Evolutionary conservation across 2,888 invertebrate species (phyloP).

Genomic region (Eremobia ochroleuca): DNA sequence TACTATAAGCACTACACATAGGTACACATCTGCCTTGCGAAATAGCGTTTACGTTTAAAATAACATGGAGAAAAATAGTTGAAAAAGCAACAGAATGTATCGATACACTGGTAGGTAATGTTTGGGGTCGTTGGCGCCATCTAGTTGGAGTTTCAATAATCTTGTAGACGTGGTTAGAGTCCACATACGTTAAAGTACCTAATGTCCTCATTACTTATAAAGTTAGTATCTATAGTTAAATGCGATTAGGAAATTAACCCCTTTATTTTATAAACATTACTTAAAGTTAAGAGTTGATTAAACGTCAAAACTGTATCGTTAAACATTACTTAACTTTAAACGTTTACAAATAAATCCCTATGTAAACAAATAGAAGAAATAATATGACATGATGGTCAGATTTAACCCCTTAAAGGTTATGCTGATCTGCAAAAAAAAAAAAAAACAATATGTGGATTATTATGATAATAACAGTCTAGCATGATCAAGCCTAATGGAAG

Average conservation of each 20-base stretch:
- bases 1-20: background rate
- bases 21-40: conserved; percentile 6
- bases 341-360: background rate
- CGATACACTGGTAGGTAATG: conserved; percentile 1
- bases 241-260: background rate
- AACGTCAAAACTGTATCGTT: too few relatives aligned
- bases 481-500: background rate
- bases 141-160: conserved; percentile 34
- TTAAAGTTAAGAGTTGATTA: background rate
- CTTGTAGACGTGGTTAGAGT: background rate
- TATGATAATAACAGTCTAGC: background rate
- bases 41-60: conserved; percentile 27
- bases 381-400: background rate
- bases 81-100: conserved; percentile 15
- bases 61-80: conserved; percentile 11
- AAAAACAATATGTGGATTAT: background rate
- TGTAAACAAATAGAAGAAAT: background rate
- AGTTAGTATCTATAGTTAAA: background rate
- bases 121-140: conserved; percentile 31
- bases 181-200: background rate
- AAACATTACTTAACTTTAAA: background rate
- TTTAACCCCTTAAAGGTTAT: background rate
- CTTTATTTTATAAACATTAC: background rate
- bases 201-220: background rate
- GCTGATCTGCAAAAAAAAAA: background rate